Conservation (phyloP, 2,888 invertebrate species). For the Lepidocyrtoides sp. region DNA sequence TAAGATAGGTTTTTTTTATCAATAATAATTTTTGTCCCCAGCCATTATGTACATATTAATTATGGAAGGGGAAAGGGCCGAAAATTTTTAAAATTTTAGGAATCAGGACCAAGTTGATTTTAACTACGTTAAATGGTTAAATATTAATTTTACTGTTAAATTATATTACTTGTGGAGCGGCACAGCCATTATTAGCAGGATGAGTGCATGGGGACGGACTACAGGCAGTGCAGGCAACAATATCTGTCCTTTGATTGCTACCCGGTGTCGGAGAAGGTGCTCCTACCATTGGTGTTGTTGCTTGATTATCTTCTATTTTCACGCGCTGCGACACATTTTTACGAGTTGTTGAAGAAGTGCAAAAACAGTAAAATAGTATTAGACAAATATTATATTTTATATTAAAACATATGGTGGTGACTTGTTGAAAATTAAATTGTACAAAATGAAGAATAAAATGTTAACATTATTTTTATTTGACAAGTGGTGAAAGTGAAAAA, state of each 20-base stretch:
- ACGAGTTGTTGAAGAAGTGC: slow-evolving; percentile 25
- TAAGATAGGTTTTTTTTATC: no score
- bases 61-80: no score
- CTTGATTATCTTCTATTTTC: slow-evolving; percentile 84
- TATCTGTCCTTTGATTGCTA: slow-evolving; percentile 81
- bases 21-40: no score
- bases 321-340: slow-evolving; percentile 77
- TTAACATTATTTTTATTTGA: neutral
- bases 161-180: slow-evolving; percentile 83
- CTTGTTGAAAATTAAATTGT: neutral
- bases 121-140: slow-evolving; percentile 46
- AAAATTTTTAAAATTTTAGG: neutral
- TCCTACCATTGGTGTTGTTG: slow-evolving; percentile 79
- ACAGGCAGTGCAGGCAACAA: slow-evolving; percentile 81
- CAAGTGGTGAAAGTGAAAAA: neutral
- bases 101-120: neutral
- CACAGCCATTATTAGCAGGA: slow-evolving; percentile 88
- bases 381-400: no score
- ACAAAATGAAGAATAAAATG: neutral
- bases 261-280: slow-evolving; percentile 67
- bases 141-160: slow-evolving; percentile 69
- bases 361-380: no score
- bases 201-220: slow-evolving; percentile 81
- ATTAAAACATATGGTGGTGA: no score
- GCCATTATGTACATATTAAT: no score